Base-by-base conservation (phyloP, 1,140 invertebrate genomes). In the Eurytemora carolleeae region DNA sequence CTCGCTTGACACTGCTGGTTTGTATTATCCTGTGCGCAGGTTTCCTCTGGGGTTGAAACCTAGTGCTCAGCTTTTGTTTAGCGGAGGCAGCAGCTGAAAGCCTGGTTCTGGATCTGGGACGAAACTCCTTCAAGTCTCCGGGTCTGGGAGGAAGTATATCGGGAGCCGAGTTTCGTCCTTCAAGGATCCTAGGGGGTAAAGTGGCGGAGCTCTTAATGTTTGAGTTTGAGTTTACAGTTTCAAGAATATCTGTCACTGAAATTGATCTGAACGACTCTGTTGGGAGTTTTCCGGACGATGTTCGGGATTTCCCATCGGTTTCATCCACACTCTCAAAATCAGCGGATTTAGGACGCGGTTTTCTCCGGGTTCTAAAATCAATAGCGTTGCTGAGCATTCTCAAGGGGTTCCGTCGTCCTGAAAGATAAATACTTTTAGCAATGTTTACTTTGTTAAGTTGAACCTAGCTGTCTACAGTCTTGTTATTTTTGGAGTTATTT, bases 371-470 rank as follows among this genome's bases (percentile, higher is more conserved):
- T 57, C 55, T 21, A 24, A 57, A 57, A 57, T 57, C 55, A 24
- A 57, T 57, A 18, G 55, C 55, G 24, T 57, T 57, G 55, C 55
- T 57, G n/a, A 57, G 24, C 55, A 57, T 57, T 21, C 55, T n/a
- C 55, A 57, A 16, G n/a, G 55, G 55, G 23, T 57, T 57, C n/a
- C 55, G 55, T 23, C 55, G 55, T n/a, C 55, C 55, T 57, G 22
- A 23, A 57, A 57, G 17, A 24, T n/a, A 44, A 44, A 44, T 44
- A 44, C n/a, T n/a, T n/a, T n/a, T n/a, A n/a, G n/a, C n/a, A n/a
- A n/a, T n/a, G n/a, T n/a, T n/a, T n/a, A n/a, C n/a, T n/a, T n/a
- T n/a, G n/a, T n/a, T n/a, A n/a, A n/a, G n/a, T n/a, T n/a, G n/a
- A n/a, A n/a, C n/a, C n/a, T n/a, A n/a, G n/a, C n/a, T n/a, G n/a